Conservation (phyloP, 2,888 invertebrate genomes). For the Oeneis ivallda region DNA sequence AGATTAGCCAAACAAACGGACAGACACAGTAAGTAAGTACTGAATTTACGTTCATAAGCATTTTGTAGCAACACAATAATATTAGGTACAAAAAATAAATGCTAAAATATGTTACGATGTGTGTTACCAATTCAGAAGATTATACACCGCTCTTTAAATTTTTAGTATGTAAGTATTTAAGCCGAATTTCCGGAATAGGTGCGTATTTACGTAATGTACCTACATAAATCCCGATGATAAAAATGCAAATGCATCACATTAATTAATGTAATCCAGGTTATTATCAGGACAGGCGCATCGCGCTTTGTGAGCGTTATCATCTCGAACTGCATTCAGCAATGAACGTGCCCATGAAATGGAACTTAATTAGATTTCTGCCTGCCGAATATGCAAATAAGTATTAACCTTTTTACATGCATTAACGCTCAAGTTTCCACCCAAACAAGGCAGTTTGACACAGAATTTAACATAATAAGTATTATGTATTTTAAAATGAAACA, state of each 20-base stretch:
- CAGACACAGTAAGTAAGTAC: no score
- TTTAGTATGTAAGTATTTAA: background rate
- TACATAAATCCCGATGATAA: background rate
- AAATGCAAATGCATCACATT: constrained; percentile 22
- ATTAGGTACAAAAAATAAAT: no score
- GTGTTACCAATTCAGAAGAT: no score
- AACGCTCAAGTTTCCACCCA: background rate
- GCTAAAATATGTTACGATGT: no score
- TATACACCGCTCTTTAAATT: no score
- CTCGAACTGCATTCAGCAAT: constrained; percentile 28
- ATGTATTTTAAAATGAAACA: no score
- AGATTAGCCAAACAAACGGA: no score
- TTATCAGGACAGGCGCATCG: constrained; percentile 23
- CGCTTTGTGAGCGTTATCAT: constrained; percentile 29
- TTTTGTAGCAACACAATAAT: no score
- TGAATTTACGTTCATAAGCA: no score
- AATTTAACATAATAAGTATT: no score
- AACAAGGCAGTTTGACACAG: background rate
- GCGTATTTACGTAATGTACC: background rate
- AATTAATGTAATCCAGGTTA: constrained; percentile 25
- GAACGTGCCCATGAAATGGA: constrained; percentile 30
- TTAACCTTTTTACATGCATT: constrained; percentile 27
- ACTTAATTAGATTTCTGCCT: constrained; percentile 31
- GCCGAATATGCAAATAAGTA: constrained; percentile 29
- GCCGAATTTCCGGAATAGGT: background rate